Conservation (phyloP, 2,888 invertebrate species). For the Colletes collaris region DNA sequence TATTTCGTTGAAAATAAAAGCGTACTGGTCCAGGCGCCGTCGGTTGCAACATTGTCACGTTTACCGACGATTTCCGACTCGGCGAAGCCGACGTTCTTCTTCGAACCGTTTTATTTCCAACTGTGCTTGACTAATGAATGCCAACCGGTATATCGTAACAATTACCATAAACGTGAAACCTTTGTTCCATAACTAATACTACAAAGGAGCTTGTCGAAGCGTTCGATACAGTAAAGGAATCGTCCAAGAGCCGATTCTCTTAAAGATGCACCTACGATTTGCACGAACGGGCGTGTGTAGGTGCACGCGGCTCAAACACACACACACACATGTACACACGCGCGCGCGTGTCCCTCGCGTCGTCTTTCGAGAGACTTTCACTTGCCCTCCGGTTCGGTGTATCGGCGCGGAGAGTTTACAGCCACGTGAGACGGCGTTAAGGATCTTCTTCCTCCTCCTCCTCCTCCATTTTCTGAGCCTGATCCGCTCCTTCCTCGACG, state of each 20-base stretch:
- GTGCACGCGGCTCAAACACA: slow-evolving; percentile 14
- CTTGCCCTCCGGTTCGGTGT: slow-evolving; percentile 76
- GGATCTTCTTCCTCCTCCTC: slow-evolving; percentile 68
- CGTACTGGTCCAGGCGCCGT: too few species aligned
- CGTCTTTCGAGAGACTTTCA: slow-evolving; percentile 77
- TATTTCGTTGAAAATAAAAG: too few species aligned
- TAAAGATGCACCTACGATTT: slow-evolving; percentile 8
- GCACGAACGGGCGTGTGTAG: not conserved
- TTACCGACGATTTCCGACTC: too few species aligned
- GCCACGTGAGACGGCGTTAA: slow-evolving; percentile 74
- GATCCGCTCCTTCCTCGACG: slow-evolving; percentile 30
- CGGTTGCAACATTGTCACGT: too few species aligned
- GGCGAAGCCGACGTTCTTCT: too few species aligned
- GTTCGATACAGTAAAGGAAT: too few species aligned
- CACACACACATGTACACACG: slow-evolving; percentile 31
- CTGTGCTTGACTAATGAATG: too few species aligned
- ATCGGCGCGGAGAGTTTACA: slow-evolving; percentile 71
- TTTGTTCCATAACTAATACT: not conserved
- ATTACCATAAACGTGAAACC: too few species aligned
- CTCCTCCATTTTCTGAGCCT: slow-evolving; percentile 38
- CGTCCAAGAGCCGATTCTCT: too few species aligned
- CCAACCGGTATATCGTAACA: too few species aligned
- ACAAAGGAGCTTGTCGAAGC: not conserved
- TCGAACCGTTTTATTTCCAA: too few species aligned
- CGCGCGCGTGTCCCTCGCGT: slow-evolving; percentile 52